Percentiles rank a stretch among this genome's conserved stretches.
These are phyloP conservation scores for Caenorhabditis remanei DNA, from an alignment of 1,140 invertebrate species.

Conservation along the genomic window DNA sequence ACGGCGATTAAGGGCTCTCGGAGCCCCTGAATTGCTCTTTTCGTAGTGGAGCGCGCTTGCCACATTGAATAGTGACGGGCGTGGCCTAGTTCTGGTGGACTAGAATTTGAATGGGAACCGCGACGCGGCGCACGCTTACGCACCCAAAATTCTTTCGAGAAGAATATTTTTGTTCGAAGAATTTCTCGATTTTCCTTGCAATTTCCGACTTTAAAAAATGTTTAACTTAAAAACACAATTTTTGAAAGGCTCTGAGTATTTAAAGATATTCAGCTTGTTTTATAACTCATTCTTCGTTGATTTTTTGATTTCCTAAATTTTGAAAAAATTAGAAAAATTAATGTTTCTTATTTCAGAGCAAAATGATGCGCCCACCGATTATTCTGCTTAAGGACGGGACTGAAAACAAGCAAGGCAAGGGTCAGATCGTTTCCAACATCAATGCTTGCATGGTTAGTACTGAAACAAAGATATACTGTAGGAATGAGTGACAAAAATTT, in stretches of 20 bases:
- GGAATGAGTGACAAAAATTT: not conserved
- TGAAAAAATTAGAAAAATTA: too few species aligned
- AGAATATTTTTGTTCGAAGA: not conserved
- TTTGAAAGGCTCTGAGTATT: too few species aligned
- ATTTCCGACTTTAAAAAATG: not conserved
- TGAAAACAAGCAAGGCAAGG: slow-evolving; percentile 93
- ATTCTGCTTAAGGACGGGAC: slow-evolving; percentile 97
- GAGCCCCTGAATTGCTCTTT: not conserved
- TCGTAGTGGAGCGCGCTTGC: not conserved
- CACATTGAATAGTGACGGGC: not conserved
- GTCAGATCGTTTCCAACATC: slow-evolving; percentile 97
- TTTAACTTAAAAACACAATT: not conserved
- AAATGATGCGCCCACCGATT: slow-evolving; percentile 83
- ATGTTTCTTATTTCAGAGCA: slow-evolving; percentile 33
- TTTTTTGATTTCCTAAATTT: too few species aligned
- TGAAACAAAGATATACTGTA: not conserved
- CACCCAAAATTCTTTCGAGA: slow-evolving; percentile 32
- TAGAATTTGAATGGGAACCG: not conserved
- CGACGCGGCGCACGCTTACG: slow-evolving; percentile 12
- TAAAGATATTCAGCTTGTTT: too few species aligned
- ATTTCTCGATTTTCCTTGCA: slow-evolving; percentile 7
- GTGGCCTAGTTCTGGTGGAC: not conserved
- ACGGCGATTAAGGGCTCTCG: not conserved
- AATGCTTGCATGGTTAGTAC: slow-evolving; percentile 89
- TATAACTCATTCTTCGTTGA: too few species aligned